Conservation (phyloP, 2,888 invertebrate genomes). For the Phania funesta region DNA sequence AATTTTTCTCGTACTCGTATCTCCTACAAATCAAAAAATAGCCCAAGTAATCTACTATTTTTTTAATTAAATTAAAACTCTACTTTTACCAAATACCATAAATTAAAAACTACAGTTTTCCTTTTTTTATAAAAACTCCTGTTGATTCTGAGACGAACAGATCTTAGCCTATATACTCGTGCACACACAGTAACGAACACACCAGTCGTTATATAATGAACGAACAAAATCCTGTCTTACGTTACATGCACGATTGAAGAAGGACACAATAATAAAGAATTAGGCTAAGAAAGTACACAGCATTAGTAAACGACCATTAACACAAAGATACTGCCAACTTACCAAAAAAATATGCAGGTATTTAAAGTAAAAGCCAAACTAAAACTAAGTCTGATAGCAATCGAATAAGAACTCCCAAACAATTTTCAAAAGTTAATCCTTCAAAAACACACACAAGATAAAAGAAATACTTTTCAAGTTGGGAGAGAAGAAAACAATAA, state of each 20-base stretch:
- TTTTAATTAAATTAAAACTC: constrained; percentile 7
- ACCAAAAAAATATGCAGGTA: neutral
- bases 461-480: neutral
- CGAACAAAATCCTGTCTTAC: constrained; percentile 45
- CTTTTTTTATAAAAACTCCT: too few relatives aligned
- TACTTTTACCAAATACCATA: constrained; percentile 1
- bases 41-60: neutral
- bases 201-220: neutral
- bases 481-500: neutral
- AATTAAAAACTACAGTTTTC: neutral
- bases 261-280: constrained; percentile 11
- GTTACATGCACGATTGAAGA: constrained; percentile 62
- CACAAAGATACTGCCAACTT: neutral
- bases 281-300: neutral
- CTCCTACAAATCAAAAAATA: too few relatives aligned
- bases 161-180: neutral
- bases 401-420: constrained; percentile 20
- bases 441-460: constrained; percentile 11
- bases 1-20: too few relatives aligned
- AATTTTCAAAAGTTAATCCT: constrained; percentile 48
- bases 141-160: too few relatives aligned
- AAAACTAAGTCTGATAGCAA: constrained; percentile 11
- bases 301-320: neutral
- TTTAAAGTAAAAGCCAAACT: neutral
- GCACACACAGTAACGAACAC: neutral